Conservation (phyloP, 2,797 vertebrate species). For the Sebastes matsubarae region DNA sequence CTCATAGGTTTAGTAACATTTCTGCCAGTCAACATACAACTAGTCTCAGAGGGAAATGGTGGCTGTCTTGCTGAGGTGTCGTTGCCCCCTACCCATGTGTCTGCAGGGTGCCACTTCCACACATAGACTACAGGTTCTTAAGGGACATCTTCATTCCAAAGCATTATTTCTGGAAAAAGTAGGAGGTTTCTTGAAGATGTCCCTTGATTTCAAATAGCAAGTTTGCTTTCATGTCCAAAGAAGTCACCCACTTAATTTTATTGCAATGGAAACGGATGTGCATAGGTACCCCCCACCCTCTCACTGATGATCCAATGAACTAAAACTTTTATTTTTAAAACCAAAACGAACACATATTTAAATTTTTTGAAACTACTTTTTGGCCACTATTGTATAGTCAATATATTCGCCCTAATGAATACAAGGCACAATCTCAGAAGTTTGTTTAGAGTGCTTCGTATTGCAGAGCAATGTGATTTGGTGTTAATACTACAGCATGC, state of each 20-base stretch:
- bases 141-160: constrained; percentile 86
- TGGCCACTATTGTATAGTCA: constrained; percentile 75
- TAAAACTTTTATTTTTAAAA: constrained; percentile 57
- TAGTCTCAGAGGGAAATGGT: constrained; percentile 82
- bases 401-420: constrained; percentile 69
- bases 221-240: constrained; percentile 84
- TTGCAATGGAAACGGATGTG: constrained; percentile 77
- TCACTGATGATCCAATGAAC: constrained; percentile 58
- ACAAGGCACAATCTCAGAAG: constrained; percentile 74
- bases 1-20: constrained; percentile 81
- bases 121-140: constrained; percentile 77
- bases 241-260: constrained; percentile 76
- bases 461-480: constrained; percentile 76
- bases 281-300: constrained; percentile 63
- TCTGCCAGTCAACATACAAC: constrained; percentile 78
- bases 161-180: constrained; percentile 80
- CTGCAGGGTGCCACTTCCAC: constrained; percentile 80
- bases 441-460: constrained; percentile 76
- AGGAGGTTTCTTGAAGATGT: constrained; percentile 79
- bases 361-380: constrained; percentile 75
- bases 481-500: constrained; percentile 79
- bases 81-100: constrained; percentile 64
- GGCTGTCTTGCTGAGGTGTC: constrained; percentile 75
- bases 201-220: constrained; percentile 75
- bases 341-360: constrained; percentile 75